Evolutionary conservation across 2,797 vertebrate genomes (phyloP).

Genomic region (Mionectes olivaceus): DNA sequence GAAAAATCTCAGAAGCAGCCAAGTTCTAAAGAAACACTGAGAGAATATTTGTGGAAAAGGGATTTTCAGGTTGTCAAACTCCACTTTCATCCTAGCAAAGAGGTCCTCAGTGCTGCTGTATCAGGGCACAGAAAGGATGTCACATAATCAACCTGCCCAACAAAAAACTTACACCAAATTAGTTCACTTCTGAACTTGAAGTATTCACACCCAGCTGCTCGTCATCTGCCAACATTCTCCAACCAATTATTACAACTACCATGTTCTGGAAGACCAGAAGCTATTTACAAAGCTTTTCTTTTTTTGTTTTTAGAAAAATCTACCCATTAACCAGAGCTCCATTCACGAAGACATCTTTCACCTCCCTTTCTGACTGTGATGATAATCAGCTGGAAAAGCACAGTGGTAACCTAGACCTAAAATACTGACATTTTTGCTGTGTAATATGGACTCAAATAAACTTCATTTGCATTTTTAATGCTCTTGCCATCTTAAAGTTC

Average conservation of each 20-base stretch:
- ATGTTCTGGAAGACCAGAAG: neutral
- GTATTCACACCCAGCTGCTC: neutral
- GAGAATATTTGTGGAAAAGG: slow-evolving; percentile 31
- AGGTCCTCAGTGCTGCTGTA: neutral
- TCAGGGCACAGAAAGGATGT: neutral
- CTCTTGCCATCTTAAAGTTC: neutral
- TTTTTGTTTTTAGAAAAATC: neutral
- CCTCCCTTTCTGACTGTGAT: neutral
- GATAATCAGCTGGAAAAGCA: neutral
- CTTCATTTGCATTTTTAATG: neutral
- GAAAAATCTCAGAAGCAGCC: slow-evolving; percentile 40
- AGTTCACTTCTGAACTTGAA: neutral
- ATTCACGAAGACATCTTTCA: neutral
- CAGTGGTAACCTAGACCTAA: neutral
- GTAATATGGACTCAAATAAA: neutral
- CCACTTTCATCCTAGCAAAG: neutral
- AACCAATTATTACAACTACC: neutral
- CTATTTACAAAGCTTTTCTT: neutral
- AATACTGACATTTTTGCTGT: neutral
- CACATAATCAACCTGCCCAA: neutral
- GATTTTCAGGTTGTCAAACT: slow-evolving; percentile 21
- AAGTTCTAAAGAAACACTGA: slow-evolving; percentile 40
- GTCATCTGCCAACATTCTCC: neutral
- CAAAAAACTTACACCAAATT: neutral
- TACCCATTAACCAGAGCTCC: neutral